Percentiles rank a stretch among this genome's conserved stretches.
phyloP scores from a whole-genome alignment of 1,140 invertebrate genomes.

The Himalopsyche phryganea region DNA sequence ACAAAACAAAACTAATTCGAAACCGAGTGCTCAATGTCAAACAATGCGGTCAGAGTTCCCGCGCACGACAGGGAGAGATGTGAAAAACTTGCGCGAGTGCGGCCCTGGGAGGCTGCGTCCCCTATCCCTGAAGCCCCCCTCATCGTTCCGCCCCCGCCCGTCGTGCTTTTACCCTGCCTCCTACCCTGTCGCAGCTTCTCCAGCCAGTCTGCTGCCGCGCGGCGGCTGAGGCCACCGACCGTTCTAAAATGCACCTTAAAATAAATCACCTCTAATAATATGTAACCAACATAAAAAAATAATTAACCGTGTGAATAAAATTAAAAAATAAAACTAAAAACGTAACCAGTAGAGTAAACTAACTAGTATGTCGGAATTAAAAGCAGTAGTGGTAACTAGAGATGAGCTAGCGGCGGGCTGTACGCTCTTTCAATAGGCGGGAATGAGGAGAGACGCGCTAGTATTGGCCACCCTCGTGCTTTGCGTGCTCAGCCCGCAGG shows the following conservation, averaged over 20 bases:
- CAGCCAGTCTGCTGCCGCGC: constrained; percentile 33
- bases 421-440: constrained; percentile 18
- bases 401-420: constrained; percentile 31
- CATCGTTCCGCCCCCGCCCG: neutral
- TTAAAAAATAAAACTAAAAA: constrained; percentile 22
- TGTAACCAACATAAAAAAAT: constrained; percentile 30
- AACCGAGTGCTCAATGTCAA: neutral
- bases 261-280: constrained; percentile 32
- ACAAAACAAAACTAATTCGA: too few relatives aligned
- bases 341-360: constrained; percentile 27
- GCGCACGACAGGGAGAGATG: neutral
- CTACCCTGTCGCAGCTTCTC: neutral
- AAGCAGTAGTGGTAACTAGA: constrained; percentile 28
- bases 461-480: constrained; percentile 32
- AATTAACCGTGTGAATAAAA: constrained; percentile 24
- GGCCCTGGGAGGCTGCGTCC: constrained; percentile 19
- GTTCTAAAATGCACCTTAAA: constrained; percentile 34
- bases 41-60: neutral
- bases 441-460: constrained; percentile 28
- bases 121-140: neutral
- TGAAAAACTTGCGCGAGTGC: neutral
- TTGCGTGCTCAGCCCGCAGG: constrained; percentile 28
- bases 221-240: constrained; percentile 35
- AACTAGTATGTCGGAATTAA: constrained; percentile 31
- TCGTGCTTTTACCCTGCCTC: neutral